phyloP scores from a whole-genome alignment of 2,113 vertebrate species.

The Zeus faber region DNA sequence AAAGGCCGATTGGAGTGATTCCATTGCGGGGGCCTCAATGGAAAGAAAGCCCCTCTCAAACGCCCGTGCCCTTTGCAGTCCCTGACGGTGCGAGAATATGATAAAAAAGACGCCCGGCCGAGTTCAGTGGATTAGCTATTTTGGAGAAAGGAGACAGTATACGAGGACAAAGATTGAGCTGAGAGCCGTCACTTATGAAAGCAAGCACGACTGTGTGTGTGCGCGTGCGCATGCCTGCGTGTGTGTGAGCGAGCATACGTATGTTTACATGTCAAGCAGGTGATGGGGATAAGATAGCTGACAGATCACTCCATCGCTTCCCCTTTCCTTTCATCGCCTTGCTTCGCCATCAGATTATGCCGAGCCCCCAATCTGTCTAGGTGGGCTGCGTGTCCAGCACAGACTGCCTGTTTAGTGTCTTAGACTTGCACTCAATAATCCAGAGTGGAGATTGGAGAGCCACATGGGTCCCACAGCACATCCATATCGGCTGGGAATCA shows the following conservation, averaged over 20 bases:
- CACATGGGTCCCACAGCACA: too few relatives aligned
- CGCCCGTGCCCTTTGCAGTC: conserved; percentile 54
- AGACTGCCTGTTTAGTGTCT: too few relatives aligned
- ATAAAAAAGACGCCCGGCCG: conserved; percentile 50
- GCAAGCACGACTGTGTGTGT: conserved; percentile 9
- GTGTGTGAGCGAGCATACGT: conserved; percentile 7
- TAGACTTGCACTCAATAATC: too few relatives aligned
- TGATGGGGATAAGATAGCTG: conserved; percentile 23
- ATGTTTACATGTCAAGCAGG: neutral
- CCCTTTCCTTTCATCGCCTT: neutral
- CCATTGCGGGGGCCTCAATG: conserved; percentile 57
- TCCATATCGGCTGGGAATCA: too few relatives aligned
- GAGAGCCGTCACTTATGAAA: too few relatives aligned
- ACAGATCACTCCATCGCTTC: neutral
- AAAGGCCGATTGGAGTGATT: conserved; percentile 70
- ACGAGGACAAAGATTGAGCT: conserved; percentile 8
- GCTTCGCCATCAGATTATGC: neutral
- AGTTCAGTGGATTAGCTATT: conserved; percentile 47
- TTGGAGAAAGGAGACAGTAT: conserved; percentile 22
- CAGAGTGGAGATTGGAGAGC: too few relatives aligned
- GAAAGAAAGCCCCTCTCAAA: conserved; percentile 62
- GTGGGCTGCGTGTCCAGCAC: neutral
- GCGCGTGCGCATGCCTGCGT: conserved; percentile 6
- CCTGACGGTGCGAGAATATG: conserved; percentile 50
- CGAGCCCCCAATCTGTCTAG: neutral